Evolutionary conservation across 2,113 vertebrate genomes (phyloP).

Genomic region (Donacobius atricapilla): DNA sequence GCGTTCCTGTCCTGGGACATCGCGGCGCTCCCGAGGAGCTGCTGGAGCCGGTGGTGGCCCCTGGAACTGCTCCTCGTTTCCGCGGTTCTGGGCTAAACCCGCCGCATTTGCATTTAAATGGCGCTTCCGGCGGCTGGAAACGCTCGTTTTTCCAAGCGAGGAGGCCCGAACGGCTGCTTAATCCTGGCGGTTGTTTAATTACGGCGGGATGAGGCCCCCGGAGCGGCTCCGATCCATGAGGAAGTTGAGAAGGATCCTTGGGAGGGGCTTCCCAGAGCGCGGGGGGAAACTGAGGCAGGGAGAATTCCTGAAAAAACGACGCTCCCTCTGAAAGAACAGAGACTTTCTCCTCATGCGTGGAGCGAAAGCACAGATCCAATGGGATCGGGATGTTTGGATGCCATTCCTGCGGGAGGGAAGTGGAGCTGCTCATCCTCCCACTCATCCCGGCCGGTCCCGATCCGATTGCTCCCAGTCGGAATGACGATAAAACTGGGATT

Average conservation of each 20-base stretch:
- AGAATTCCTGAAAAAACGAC: rapidly evolving
- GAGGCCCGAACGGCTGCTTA: slow-evolving; percentile 46
- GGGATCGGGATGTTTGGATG: neutral
- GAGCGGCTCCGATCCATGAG: neutral
- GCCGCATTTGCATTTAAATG: slow-evolving; percentile 77
- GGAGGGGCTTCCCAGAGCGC: rapidly evolving
- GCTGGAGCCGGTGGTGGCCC: rapidly evolving
- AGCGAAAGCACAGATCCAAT: rapidly evolving
- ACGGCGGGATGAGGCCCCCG: slow-evolving; percentile 41
- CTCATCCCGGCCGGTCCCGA: too few species aligned
- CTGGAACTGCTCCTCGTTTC: slow-evolving; percentile 36
- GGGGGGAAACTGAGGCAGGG: neutral
- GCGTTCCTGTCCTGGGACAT: too few species aligned
- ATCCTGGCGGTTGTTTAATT: slow-evolving; percentile 70
- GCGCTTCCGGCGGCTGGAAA: slow-evolving; percentile 72
- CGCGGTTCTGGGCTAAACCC: neutral
- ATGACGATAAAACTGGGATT: neutral
- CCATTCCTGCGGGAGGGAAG: neutral
- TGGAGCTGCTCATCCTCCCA: rapidly evolving
- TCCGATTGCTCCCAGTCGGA: neutral
- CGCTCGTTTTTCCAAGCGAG: slow-evolving; percentile 57
- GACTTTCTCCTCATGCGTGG: rapidly evolving
- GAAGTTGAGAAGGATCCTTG: rapidly evolving
- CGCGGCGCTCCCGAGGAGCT: neutral
- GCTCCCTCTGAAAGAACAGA: rapidly evolving